phyloP scores from a whole-genome alignment of 2,888 invertebrate genomes.

The Campoletis raptor region DNA sequence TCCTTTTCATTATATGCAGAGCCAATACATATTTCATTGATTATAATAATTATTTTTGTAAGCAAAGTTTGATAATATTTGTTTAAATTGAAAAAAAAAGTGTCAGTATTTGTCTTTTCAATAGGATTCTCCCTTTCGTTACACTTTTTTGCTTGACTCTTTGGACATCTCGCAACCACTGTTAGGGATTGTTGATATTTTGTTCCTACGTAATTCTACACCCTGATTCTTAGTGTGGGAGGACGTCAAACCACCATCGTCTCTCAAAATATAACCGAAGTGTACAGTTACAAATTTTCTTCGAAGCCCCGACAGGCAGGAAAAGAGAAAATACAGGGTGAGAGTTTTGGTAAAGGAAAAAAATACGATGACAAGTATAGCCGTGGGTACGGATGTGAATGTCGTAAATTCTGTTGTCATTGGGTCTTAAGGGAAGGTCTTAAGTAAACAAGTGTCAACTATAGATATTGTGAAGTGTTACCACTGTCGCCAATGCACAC shows the following conservation, averaged over 20 bases:
- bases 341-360: constrained; percentile 31
- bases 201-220: constrained; percentile 70
- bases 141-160: constrained; percentile 13
- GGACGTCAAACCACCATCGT: constrained; percentile 48
- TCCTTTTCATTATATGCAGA: background rate
- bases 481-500: constrained; percentile 8
- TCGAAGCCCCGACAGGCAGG: constrained; percentile 37
- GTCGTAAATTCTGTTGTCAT: constrained; percentile 46
- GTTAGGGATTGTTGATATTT: constrained; percentile 68
- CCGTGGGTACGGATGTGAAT: constrained; percentile 65
- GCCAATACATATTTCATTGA: background rate
- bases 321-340: constrained; percentile 53
- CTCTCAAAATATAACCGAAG: constrained; percentile 68
- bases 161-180: constrained; percentile 36
- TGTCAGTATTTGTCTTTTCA: constrained; percentile 1
- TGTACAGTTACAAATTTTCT: constrained; percentile 72
- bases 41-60: background rate
- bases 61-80: background rate
- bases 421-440: constrained; percentile 26
- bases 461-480: constrained; percentile 21
- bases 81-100: background rate
- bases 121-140: constrained; percentile 25
- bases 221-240: constrained; percentile 37
- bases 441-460: constrained; percentile 51
- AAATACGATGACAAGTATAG: constrained; percentile 59